Base-by-base conservation (phyloP, 2,113 vertebrate genomes). In the Machaerirhynchus nigripectus region DNA sequence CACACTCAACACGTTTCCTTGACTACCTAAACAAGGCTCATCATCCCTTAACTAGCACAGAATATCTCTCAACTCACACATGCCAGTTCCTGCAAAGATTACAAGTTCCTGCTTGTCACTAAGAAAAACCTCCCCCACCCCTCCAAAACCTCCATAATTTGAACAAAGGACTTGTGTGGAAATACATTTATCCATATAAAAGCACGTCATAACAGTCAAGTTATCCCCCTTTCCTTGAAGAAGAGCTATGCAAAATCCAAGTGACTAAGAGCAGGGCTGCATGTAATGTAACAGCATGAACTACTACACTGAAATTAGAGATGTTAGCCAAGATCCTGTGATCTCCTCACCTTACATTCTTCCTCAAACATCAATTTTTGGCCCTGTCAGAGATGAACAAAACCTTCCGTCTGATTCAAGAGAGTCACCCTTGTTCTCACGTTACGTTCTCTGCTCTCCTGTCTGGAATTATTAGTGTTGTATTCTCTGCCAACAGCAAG, bases 361-460 rank as follows among this genome's bases (percentile, higher is more conserved):
- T 84, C 76, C 91, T 57, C 67, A 81, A 59, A 60, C 68, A 87
- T 59, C 68, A 47, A 44, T 74, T 93, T 95, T 95, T 95, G 93
- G 89, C 86, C 64, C 76, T 71, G 68, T 56, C 76, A 90, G 47
- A 88, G 71, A 75, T 9, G 60, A 92, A 71, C 69, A 71, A 95
- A 95, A 86, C 69, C 86, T 95, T 81, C 86, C 70, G 76, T 49
- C 76, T 57, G 75, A 87, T 63, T 90, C 16, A 1, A 35, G 81
- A 87, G 82, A 93, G 71, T 73, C 82, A 85, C n/a, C 77, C 65
- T 49, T 56, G 70, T 79, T 95, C 90, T 95, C 87, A 89, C 2
- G 0, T 89, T 95, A 89, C 23, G 1, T 89, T 75, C 84, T 40
- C 35, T 44, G 39, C 86, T 93, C 82, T 89, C 37, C 83, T 74